Conservation (phyloP, 2,888 invertebrate genomes). For the Nomada fucata region DNA sequence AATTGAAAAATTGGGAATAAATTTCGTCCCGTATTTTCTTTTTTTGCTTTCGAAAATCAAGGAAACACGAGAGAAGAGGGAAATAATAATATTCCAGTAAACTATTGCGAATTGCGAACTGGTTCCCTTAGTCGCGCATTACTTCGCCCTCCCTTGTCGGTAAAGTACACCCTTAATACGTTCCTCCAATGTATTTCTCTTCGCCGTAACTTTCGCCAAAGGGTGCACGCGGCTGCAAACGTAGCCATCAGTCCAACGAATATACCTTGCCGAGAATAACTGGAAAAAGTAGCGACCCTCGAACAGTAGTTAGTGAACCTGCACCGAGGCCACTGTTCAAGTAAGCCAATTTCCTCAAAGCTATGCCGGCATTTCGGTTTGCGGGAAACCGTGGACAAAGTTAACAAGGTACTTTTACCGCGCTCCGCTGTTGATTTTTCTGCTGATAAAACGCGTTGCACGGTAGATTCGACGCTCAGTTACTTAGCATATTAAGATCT, state of each 20-base stretch:
- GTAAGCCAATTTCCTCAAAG: neutral
- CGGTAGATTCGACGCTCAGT: conserved; percentile 47
- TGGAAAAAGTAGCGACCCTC: neutral
- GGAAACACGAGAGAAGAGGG: conserved; percentile 22
- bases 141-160: conserved; percentile 62
- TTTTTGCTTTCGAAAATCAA: neutral
- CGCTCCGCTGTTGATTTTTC: conserved; percentile 62
- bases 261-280: neutral
- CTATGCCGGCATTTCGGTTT: neutral
- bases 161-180: conserved; percentile 9
- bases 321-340: neutral
- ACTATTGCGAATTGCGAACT: conserved; percentile 73
- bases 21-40: conserved; percentile 65
- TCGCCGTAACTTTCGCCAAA: conserved; percentile 42
- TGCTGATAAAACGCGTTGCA: conserved; percentile 50
- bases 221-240: conserved; percentile 8
- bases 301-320: neutral
- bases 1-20: conserved; percentile 20
- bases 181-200: conserved; percentile 31
- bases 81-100: conserved; percentile 63
- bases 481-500: conserved; percentile 73
- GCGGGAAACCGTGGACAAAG: conserved; percentile 11
- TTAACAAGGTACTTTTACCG: conserved; percentile 12
- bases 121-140: conserved; percentile 76
- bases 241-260: neutral